Evolutionary conservation across 2,113 vertebrate genomes (phyloP).

Genomic region (Microcebus griseorufus): DNA sequence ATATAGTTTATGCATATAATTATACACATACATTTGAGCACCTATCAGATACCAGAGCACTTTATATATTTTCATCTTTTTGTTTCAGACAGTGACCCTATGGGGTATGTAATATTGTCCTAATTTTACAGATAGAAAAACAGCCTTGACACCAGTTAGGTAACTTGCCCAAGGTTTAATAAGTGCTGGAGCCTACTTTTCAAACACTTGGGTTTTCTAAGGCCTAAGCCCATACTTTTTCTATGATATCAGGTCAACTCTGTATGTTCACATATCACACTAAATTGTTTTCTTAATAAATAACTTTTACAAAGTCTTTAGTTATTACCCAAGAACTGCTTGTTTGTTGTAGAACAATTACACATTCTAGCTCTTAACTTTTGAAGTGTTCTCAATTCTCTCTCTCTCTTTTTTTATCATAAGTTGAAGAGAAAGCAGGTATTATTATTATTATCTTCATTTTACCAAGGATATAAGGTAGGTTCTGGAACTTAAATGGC

Average conservation of each 20-base stretch:
- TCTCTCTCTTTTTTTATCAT: not conserved
- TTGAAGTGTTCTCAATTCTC: not conserved
- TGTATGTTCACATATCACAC: not conserved
- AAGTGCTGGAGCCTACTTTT: not conserved
- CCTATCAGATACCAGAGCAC: not conserved
- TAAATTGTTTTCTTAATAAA: not conserved
- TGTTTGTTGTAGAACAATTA: not conserved
- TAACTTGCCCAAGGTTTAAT: not conserved
- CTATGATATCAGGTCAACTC: not conserved
- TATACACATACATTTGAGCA: not conserved
- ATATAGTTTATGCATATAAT: not conserved
- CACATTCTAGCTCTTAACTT: not conserved
- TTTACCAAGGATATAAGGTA: not conserved
- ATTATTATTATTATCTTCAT: not conserved
- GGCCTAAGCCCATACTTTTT: not conserved
- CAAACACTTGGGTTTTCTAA: not conserved
- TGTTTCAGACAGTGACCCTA: not conserved
- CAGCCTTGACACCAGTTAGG: not conserved
- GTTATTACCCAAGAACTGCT: not conserved
- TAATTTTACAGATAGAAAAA: not conserved
- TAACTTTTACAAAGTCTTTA: constrained; percentile 13
- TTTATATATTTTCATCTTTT: not conserved
- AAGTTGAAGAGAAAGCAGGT: not conserved
- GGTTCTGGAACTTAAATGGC: not conserved
- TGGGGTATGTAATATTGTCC: not conserved